Percentiles rank a stretch among this genome's conserved stretches.
phyloP scores from a whole-genome alignment of 2,113 vertebrate genomes.

The human region DNA sequence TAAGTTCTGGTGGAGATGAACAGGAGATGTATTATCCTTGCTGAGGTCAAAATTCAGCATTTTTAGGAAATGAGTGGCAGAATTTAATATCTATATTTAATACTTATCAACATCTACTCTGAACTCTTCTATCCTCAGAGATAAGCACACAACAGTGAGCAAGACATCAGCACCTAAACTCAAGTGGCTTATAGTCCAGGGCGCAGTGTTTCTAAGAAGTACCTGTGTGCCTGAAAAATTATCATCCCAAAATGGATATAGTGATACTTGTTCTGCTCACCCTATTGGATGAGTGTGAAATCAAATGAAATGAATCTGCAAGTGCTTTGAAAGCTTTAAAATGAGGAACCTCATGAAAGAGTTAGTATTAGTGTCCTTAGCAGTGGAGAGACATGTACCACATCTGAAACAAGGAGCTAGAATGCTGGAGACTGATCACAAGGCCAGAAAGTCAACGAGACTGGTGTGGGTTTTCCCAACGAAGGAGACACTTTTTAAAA shows the following conservation, averaged over 20 bases:
- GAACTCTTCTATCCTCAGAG: not conserved
- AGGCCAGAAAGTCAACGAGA: not conserved
- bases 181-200: not conserved
- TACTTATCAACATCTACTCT: not conserved
- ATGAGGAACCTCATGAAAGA: not conserved
- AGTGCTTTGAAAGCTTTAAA: not conserved
- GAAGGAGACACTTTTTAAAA: not conserved
- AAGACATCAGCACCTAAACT: not conserved
- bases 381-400: not conserved
- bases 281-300: not conserved
- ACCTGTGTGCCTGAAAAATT: not conserved
- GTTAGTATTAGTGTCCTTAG: not conserved
- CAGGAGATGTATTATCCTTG: not conserved
- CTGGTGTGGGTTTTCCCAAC: not conserved
- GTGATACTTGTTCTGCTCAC: not conserved
- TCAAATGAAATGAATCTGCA: not conserved
- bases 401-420: not conserved
- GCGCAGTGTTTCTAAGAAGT: not conserved
- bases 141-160: not conserved
- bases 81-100: not conserved
- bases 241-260: not conserved
- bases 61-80: not conserved
- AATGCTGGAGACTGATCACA: not conserved
- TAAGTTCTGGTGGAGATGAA: not conserved
- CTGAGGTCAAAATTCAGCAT: not conserved